A percentile compares a stretch with the other conserved stretches of the same genome.
These are phyloP conservation scores for Tigriopus japonicus DNA, from an alignment of 1,140 invertebrate genomes.

Conservation along the genomic window DNA sequence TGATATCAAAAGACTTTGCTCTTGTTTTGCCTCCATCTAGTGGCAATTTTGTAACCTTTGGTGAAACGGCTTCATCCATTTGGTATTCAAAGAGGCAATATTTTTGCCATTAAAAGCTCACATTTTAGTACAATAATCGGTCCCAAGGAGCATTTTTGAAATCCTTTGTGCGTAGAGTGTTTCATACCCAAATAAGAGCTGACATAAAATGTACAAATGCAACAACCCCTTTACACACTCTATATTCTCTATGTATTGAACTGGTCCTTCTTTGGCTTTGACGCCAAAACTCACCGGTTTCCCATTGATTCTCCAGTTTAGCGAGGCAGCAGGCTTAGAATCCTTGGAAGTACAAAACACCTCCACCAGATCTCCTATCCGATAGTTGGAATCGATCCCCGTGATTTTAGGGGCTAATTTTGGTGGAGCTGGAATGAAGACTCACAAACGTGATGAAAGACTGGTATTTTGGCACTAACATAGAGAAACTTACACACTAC, in stretches of 20 bases:
- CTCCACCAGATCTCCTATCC: slow-evolving; percentile 55
- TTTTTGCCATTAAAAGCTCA: too few relatives aligned
- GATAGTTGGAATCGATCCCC: slow-evolving; percentile 52
- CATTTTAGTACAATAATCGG: too few relatives aligned
- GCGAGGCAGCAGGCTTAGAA: slow-evolving; percentile 28
- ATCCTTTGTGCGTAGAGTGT: too few relatives aligned
- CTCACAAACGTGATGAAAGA: too few relatives aligned
- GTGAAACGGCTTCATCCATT: too few relatives aligned
- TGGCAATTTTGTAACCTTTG: too few relatives aligned
- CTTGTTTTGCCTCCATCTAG: too few relatives aligned
- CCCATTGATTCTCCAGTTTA: slow-evolving; percentile 28
- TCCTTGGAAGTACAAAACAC: slow-evolving; percentile 49
- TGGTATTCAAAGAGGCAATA: too few relatives aligned
- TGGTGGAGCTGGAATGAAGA: slow-evolving; percentile 41
- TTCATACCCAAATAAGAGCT: too few relatives aligned
- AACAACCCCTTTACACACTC: background rate
- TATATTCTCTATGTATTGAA: background rate
- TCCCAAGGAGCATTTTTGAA: too few relatives aligned
- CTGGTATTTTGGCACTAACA: too few relatives aligned
- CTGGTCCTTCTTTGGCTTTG: background rate
- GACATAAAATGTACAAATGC: background rate
- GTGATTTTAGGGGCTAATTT: slow-evolving; percentile 53
- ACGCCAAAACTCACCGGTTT: slow-evolving; percentile 15
- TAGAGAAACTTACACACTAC: background rate
- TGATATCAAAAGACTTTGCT: too few relatives aligned